Evolutionary conservation across 2,797 vertebrate genomes (phyloP).

Genomic region (Molossus alvarezi): DNA sequence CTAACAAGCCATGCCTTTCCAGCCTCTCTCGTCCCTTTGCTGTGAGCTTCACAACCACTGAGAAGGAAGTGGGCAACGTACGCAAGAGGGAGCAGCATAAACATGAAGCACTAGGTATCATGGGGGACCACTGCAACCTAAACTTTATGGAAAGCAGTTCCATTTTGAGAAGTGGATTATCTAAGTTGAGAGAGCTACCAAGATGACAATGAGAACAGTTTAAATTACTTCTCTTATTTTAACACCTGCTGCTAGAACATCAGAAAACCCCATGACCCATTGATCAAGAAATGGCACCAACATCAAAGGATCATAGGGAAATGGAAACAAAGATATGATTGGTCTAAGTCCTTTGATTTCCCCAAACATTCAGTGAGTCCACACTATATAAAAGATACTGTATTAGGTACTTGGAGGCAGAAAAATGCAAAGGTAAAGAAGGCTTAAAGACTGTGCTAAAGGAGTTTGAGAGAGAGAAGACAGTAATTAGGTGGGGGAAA

Average conservation of each 20-base stretch:
- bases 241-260: neutral
- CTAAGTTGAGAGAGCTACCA: neutral
- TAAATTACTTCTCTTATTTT: neutral
- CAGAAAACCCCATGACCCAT: neutral
- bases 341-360: neutral
- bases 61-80: neutral
- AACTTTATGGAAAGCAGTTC: neutral
- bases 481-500: neutral
- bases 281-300: conserved; percentile 26
- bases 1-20: neutral
- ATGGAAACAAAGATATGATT: neutral
- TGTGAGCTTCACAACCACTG: neutral
- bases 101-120: neutral
- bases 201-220: neutral
- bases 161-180: neutral
- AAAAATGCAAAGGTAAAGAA: neutral
- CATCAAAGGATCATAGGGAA: neutral
- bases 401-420: neutral
- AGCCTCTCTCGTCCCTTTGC: neutral
- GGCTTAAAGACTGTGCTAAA: neutral
- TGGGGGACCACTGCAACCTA: neutral
- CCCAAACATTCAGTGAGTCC: neutral
- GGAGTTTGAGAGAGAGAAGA: neutral
- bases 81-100: neutral
- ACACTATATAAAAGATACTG: neutral